Percentiles rank a stretch among this genome's conserved stretches.
Conservation (phyloP, 2,797 vertebrate genomes). For the Pseudochirops cupreus region DNA sequence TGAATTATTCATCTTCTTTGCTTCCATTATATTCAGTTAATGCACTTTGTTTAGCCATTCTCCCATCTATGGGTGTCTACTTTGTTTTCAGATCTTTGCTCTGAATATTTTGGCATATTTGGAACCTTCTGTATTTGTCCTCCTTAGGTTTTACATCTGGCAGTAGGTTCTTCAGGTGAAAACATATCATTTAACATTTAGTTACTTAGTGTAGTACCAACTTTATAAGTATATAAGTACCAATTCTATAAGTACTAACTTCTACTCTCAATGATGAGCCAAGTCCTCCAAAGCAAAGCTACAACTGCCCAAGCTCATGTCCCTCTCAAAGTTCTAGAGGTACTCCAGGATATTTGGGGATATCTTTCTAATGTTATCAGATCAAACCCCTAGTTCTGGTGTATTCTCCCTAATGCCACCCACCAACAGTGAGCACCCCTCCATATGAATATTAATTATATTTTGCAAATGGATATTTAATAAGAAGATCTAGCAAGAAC, state of each 20-base stretch:
- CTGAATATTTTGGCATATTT: neutral
- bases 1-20: neutral
- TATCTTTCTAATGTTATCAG: neutral
- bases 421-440: neutral
- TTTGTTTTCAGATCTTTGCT: neutral
- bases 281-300: neutral
- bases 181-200: neutral
- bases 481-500: neutral
- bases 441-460: neutral
- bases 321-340: neutral
- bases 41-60: neutral
- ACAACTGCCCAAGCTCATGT: neutral
- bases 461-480: neutral
- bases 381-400: neutral
- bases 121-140: neutral
- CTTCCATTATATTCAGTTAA: neutral
- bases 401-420: neutral
- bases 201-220: neutral
- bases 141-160: neutral
- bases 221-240: no score
- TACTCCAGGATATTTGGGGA: neutral
- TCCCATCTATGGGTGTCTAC: neutral
- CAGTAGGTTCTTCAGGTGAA: neutral
- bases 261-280: neutral
- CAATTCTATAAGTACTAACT: neutral